Conservation (phyloP, 2,888 invertebrate genomes). For the Scaeva pyrastri region DNA sequence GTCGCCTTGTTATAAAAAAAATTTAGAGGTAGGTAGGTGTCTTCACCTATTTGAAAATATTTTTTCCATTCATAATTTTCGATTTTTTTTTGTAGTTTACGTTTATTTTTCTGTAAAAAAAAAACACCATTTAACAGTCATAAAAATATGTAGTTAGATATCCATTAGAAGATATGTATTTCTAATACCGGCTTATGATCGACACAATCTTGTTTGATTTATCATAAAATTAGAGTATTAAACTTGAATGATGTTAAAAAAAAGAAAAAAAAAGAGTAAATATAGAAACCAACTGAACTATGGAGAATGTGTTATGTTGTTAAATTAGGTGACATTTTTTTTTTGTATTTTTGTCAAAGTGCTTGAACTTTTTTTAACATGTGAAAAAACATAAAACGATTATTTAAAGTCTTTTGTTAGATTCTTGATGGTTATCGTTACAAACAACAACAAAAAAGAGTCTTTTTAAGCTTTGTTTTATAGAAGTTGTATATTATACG, state of each 20-base stretch:
- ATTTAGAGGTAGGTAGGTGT: background rate
- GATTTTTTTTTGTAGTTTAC: background rate
- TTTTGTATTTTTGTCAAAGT: too few relatives aligned
- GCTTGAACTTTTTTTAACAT: background rate
- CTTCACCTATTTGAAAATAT: slow-evolving; percentile 11
- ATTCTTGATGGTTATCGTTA: background rate
- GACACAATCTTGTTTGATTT: slow-evolving; percentile 49
- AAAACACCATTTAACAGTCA: background rate
- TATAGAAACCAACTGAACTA: background rate
- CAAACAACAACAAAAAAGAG: too few relatives aligned
- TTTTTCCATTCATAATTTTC: slow-evolving; percentile 34
- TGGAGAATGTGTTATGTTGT: slow-evolving; percentile 8
- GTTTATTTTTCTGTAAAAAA: background rate
- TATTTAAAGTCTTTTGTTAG: background rate
- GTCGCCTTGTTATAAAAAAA: too few relatives aligned
- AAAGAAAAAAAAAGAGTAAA: background rate
- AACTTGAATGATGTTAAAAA: slow-evolving; percentile 40
- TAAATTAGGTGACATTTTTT: slow-evolving; percentile 18
- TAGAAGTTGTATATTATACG: too few relatives aligned
- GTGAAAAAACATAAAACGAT: background rate
- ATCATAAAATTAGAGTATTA: slow-evolving; percentile 68
- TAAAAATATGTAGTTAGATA: background rate
- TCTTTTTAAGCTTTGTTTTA: background rate
- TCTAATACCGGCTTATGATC: background rate
- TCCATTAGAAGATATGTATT: background rate